A percentile compares a stretch with the other conserved stretches of the same genome.
These are phyloP conservation scores for Syngnathus floridae DNA, from an alignment of 2,113 vertebrate genomes.

Conservation along the genomic window DNA sequence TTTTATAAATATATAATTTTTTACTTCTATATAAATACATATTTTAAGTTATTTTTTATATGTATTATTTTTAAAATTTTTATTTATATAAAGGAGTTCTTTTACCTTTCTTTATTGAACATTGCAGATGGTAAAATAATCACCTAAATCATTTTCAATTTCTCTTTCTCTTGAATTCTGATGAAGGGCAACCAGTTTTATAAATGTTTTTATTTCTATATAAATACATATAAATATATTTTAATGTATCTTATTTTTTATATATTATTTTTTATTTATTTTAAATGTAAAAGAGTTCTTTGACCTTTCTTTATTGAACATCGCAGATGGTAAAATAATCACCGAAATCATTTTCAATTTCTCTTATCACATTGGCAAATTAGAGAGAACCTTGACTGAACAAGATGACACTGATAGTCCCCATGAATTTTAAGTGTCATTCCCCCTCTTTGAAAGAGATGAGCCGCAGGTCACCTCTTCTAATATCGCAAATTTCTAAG, in stretches of 20 bases:
- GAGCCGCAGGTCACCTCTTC: constrained; percentile 61
- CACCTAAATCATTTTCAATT: constrained; percentile 61
- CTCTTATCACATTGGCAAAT: constrained; percentile 50
- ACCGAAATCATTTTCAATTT: constrained; percentile 62
- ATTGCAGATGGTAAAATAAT: constrained; percentile 58
- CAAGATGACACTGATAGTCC: constrained; percentile 39
- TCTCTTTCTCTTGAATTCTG: constrained; percentile 10
- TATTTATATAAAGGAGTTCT: neutral
- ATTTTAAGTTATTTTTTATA: no score
- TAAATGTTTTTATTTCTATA: no score
- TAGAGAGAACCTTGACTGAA: constrained; percentile 37
- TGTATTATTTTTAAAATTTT: no score
- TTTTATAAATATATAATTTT: neutral
- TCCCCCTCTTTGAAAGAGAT: constrained; percentile 45
- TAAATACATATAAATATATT: no score
- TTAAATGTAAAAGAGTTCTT: constrained; percentile 8
- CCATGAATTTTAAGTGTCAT: constrained; percentile 54
- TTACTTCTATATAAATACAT: no score
- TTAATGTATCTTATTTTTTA: no score
- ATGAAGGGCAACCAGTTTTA: no score
- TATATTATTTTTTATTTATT: no score
- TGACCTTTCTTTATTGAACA: constrained; percentile 45
- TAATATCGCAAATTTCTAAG: constrained; percentile 38
- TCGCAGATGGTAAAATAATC: constrained; percentile 57
- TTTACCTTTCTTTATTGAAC: constrained; percentile 48